phyloP scores from a whole-genome alignment of 2,888 invertebrate species.

The Penaeus monodon region DNA sequence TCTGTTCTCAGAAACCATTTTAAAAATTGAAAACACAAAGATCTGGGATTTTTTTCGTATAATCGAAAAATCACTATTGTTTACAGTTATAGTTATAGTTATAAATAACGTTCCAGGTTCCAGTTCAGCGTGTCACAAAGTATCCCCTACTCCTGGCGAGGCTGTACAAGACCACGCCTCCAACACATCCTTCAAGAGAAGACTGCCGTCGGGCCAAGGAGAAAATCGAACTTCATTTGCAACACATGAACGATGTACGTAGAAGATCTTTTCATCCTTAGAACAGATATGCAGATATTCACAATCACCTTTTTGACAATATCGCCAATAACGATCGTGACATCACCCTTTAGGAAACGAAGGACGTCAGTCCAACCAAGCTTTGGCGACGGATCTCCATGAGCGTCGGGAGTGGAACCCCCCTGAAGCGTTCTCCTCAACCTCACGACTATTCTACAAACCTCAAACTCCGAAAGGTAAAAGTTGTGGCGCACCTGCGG shows the following conservation, averaged over 20 bases:
- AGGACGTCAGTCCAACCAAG: slow-evolving; percentile 88
- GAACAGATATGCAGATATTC: no score
- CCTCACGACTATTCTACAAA: slow-evolving; percentile 78
- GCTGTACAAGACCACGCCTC: slow-evolving; percentile 89
- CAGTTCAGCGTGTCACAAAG: slow-evolving; percentile 96
- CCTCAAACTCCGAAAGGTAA: slow-evolving; percentile 85
- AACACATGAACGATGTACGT: slow-evolving; percentile 87
- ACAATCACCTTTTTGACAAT: no score
- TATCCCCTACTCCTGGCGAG: slow-evolving; percentile 92
- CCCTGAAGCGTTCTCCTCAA: slow-evolving; percentile 76
- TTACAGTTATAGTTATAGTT: background rate
- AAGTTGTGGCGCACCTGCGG: background rate
- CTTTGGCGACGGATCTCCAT: slow-evolving; percentile 90
- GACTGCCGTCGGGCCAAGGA: slow-evolving; percentile 88
- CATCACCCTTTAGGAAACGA: slow-evolving; percentile 77
- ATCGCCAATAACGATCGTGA: background rate
- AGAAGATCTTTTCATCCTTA: background rate
- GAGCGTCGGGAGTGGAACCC: slow-evolving; percentile 73
- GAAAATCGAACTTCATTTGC: slow-evolving; percentile 91
- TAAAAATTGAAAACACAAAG: background rate
- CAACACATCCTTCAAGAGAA: slow-evolving; percentile 82
- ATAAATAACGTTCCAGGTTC: slow-evolving; percentile 76
- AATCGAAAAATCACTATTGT: background rate
- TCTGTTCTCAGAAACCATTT: background rate
- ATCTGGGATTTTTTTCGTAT: background rate